Evolutionary conservation across 2,888 invertebrate genomes (phyloP), one percentile per base, ranked within the genome.

Genomic region (Aphidoletes aphidimyza): DNA sequence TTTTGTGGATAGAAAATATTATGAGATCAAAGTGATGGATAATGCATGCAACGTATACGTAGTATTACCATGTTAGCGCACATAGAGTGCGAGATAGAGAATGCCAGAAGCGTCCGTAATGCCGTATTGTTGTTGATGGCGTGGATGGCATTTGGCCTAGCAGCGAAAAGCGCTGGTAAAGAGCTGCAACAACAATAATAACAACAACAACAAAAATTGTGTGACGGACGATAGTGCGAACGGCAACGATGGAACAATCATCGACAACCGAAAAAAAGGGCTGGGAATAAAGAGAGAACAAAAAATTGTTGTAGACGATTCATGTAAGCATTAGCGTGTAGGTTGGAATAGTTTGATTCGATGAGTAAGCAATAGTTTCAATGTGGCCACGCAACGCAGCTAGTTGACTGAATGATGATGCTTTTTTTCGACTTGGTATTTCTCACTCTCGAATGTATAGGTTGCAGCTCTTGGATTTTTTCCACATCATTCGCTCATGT

Each of bases 1-100:
- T 81, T 81, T 81, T 81, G 81, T 81, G 81, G 81, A 81, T 81
- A 39, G 81, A 81, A 81, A 81, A 81, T 81, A 39, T 81, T 81
- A 81, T 81, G 81, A 81, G 81, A 81, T 81, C 81, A 81, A 81
- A 81, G 81, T 81, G 81, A 81, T 81, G 81, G 81, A 81, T 81
- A 81, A 81, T 81, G 69, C 69, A 69, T 69, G 69, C 69, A 69
- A 30, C 69, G 69, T 69, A 69, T n/a, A n/a, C n/a, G n/a, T n/a
- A n/a, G n/a, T n/a, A n/a, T n/a, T n/a, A n/a, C n/a, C n/a, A n/a
- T n/a, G n/a, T n/a, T n/a, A n/a, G n/a, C n/a, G n/a, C n/a, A n/a
- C 69, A 69, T 54, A 17, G 54, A 54, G 54, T 14, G 42, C 14
- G 6, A 26, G n/a, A 54, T 19, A 22, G 54, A 54, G n/a, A 19